These are phyloP conservation scores for Formica exsecta DNA, from an alignment of 1,140 invertebrate species.

Conservation along the genomic window DNA sequence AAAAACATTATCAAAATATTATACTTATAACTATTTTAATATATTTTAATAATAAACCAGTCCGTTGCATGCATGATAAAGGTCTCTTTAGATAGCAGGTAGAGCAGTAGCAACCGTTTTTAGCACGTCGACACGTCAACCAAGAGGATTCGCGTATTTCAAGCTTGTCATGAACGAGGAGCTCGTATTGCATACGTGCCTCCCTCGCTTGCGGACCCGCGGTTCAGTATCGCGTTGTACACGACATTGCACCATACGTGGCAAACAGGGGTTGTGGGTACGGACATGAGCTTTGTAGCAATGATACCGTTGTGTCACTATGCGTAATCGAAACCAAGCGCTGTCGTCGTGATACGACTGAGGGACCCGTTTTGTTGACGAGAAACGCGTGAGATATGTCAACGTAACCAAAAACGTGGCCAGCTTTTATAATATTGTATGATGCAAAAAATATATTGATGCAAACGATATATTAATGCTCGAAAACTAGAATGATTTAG, in stretches of 20 bases:
- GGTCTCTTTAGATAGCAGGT: not conserved
- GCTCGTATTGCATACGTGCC: constrained; percentile 66
- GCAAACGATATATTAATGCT: not conserved
- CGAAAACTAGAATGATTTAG: not conserved
- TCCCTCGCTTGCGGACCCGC: constrained; percentile 31
- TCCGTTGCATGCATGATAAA: not conserved
- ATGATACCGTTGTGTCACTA: constrained; percentile 79
- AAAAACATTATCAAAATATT: not conserved
- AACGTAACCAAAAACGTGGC: not conserved
- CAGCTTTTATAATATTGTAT: not conserved
- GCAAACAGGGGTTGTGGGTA: constrained; percentile 45
- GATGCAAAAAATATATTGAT: no score
- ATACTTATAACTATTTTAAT: not conserved
- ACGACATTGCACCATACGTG: constrained; percentile 17
- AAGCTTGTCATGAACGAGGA: constrained; percentile 49
- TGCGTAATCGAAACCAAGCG: constrained; percentile 77
- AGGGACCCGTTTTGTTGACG: constrained; percentile 70
- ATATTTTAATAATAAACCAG: not conserved
- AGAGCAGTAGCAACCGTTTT: constrained; percentile 18
- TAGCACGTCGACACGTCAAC: not conserved
- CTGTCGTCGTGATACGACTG: constrained; percentile 25
- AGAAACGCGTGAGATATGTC: constrained; percentile 10
- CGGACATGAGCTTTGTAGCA: constrained; percentile 77
- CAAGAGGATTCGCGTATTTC: constrained; percentile 64
- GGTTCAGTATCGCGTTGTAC: constrained; percentile 57